Evolutionary conservation across 2,113 vertebrate genomes (phyloP).

Genomic region (Hippolais icterina): DNA sequence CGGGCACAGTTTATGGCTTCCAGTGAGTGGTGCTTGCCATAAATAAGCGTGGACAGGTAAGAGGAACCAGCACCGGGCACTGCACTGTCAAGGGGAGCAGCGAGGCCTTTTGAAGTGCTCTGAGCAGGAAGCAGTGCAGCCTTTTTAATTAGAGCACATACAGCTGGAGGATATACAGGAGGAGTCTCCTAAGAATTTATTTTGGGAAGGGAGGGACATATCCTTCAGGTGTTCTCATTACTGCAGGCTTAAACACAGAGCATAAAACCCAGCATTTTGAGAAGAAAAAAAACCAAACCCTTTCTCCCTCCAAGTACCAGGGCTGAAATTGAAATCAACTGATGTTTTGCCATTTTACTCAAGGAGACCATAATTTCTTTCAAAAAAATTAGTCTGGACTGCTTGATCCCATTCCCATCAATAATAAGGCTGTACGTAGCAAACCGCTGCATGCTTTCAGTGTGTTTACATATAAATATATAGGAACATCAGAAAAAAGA

Average conservation of each 20-base stretch:
- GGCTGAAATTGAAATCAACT: slow-evolving; percentile 25
- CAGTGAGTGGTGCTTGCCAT: slow-evolving; percentile 36
- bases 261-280: slow-evolving; percentile 31
- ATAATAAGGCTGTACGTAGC: background rate
- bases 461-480: slow-evolving; percentile 48
- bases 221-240: slow-evolving; percentile 73
- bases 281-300: background rate
- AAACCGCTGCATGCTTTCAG: background rate
- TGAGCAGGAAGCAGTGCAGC: slow-evolving; percentile 77
- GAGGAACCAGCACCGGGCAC: slow-evolving; percentile 36
- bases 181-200: slow-evolving; percentile 57
- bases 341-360: slow-evolving; percentile 54
- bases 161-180: slow-evolving; percentile 74
- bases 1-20: background rate
- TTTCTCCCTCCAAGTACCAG: background rate
- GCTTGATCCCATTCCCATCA: slow-evolving; percentile 48
- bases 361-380: background rate
- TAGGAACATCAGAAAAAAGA: background rate
- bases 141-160: slow-evolving; percentile 79
- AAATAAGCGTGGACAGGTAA: slow-evolving; percentile 74
- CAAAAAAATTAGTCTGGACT: background rate
- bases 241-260: slow-evolving; percentile 54
- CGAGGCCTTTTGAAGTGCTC: slow-evolving; percentile 78
- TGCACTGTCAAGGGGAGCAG: slow-evolving; percentile 63
- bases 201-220: slow-evolving; percentile 67